Evolutionary conservation across 2,888 invertebrate genomes (phyloP).

Genomic region (Rhagium mordax): DNA sequence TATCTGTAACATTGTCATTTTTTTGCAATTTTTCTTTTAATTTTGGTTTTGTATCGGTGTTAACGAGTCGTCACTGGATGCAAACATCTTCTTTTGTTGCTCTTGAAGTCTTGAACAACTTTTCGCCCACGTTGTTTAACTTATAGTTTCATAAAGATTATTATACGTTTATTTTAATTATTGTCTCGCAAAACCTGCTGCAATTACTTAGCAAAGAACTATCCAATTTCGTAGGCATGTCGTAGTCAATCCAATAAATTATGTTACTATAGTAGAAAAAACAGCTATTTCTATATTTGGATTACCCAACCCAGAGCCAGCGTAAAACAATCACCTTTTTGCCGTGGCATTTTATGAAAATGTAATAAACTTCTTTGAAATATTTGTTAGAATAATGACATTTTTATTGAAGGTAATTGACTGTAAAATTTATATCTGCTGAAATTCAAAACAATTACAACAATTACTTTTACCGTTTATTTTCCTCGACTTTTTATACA

Average conservation of each 20-base stretch:
- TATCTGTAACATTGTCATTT: too few species aligned
- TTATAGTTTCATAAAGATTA: slow-evolving; percentile 34
- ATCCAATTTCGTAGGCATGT: slow-evolving; percentile 6
- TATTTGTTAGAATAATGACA: neutral
- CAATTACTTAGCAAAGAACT: slow-evolving; percentile 21
- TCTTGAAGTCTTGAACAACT: slow-evolving; percentile 12
- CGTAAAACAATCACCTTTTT: neutral
- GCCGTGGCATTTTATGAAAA: neutral
- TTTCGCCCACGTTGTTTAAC: slow-evolving; percentile 8
- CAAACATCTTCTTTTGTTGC: neutral
- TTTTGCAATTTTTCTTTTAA: too few species aligned
- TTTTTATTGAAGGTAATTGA: neutral
- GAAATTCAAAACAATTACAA: neutral
- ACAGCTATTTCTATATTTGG: slow-evolving; percentile 26
- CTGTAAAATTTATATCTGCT: neutral
- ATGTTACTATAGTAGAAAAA: neutral
- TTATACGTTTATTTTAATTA: slow-evolving; percentile 27
- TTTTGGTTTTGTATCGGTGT: too few species aligned
- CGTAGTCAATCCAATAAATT: slow-evolving; percentile 5
- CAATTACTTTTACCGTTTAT: neutral
- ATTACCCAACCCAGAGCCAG: neutral
- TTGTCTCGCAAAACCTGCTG: slow-evolving; percentile 8
- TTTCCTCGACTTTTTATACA: too few species aligned
- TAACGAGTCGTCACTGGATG: neutral
- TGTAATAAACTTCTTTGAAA: slow-evolving; percentile 11